Evolutionary conservation across 2,888 invertebrate genomes (phyloP), one percentile per base, ranked within the genome.

Genomic region (Zygothrica quintamaculata): DNA sequence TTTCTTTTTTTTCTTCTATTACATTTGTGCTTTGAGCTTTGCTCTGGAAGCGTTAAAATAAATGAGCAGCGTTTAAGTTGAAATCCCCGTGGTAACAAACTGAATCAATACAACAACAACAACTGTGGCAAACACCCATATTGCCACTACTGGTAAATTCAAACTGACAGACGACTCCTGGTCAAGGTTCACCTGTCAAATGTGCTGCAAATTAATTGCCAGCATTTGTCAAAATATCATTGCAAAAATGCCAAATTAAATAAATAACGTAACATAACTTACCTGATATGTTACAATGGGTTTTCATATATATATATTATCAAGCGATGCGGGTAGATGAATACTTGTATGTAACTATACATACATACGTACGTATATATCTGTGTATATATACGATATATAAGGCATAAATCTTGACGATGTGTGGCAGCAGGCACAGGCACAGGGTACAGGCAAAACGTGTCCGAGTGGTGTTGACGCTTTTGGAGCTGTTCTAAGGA

Each of bases 161-260:
- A 44, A 31, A 39, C 36, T 58, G 57, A 62, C 51, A 62, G 55
- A 37, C 48, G 48, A 36, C 31, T 29, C 26, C 29, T 36, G 57
- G 57, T 58, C 57, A 58, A 34, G 48, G 44, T 18, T 52, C 40
- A 46, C 33, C 39, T 43, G 43, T 36, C 13, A 37, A 36, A 36
- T 58, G 51, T 53, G 40, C n/a, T 36, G 52, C 12, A 53, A 58
- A 62, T 55, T 67, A 67, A 67, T 67, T 67, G 66, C 51, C 50
- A 40, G 46, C 61, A 67, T 67, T 58, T 67, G 64, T 67, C 66
- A 67, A 67, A 64, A 53, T 50, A 67, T 65, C 58, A 66, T 66
- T 66, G 61, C 61, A 48, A 39, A 29, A 48, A 56, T 61, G 62
- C 50, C 62, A 57, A 62, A 62, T 62, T 57, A 62, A 57, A 62